Evolutionary conservation across 2,797 vertebrate genomes (phyloP), one percentile per base, ranked within the genome.

Genomic region (Peromyscus nudipes): DNA sequence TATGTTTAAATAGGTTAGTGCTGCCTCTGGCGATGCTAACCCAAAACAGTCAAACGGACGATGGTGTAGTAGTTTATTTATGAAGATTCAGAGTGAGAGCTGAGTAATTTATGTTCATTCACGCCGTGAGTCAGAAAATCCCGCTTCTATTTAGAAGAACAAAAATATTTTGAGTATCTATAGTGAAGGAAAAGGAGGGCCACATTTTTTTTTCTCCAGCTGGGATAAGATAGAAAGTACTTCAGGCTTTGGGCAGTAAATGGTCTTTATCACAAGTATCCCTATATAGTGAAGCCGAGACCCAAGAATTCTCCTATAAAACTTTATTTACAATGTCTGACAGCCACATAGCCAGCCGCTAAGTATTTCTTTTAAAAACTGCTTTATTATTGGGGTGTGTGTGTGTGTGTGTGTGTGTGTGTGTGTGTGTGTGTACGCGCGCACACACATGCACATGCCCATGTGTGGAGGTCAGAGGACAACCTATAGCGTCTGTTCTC

Each of bases 311-410:
- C 64, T 92, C 29, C 73, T 69, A 37, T 76, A 89, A 80, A 86
- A 84, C 37, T 93, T 95, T 85, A 94, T 65, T 92, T 90, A 69
- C 12, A 55, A 83, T 52, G 75, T 46, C n/a, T 83, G 84, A 29
- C 34, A 55, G 43, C 34, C 46, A 23, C 10, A 76, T 64, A 76
- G n/a, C 13, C 12, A 34, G 46, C 43, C 67, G 40, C 17, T 69
- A 79, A 21, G n/a, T 37, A 57, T 73, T 71, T 71, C 13, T 71
- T 19, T n/a, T 67, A 21, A 55, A 25, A 37, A 52, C n/a, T n/a
- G 8, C 3, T 16, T 88, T 75, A 75, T 43, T 88, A 75, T 75
- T 73, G 52, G 29, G 43, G 25, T 43, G 27, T 40, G 25, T 37
- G 13, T n/a, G 17, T 11, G 31, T 9, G 11, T n/a, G 64, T 13